Evolutionary conservation across 37 sponge, comb jelly and placozoan species (phyloP), one percentile per base, ranked within the genome.

Genomic region (Chondrosia reniformis): DNA sequence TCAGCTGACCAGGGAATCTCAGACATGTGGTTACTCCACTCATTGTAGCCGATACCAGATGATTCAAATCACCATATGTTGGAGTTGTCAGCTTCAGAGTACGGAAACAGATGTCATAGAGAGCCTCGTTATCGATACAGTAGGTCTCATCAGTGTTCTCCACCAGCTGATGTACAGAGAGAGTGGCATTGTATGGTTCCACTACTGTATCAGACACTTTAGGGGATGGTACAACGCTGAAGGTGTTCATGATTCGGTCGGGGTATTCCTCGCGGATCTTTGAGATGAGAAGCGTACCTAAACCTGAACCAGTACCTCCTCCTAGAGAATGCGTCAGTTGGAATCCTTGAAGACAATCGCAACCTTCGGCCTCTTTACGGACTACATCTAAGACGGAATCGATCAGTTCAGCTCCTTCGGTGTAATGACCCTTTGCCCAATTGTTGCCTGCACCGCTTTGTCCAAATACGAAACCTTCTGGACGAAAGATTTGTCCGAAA

Each of bases 241-340:
- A 97, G 33, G 96, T 96, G 88, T 94, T 89, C 94, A 97, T 78
- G 91, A 96, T 81, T 89, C 97, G 32, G 83, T 97, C 99, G 67
- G 99, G 99, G 81, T 98, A 98, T 59, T 98, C 99, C 66, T 98
- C 99, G 64, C 99, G 96, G 77, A 98, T 98, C 78, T 98, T 98
- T 39, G 99, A 98, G 78, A 98, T 98, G 67, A 98, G 93, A 36
- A 98, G 95, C 4, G 99, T 98, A 37, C 99, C 99, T 96, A 98
- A 93, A 28, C 99, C 96, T 61, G 96, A 98, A 55, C 93, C 93
- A 28, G 96, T 96, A 34, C 96, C 96, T 38, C 97, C 97, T 41
- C 94, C 94, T 62, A 98, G 96, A 25, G 99, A 98, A 86, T 98
- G 99, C 10, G 96, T 95, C 55, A 98, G 92, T 72, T 98, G 99